Evolutionary conservation across 2,113 vertebrate species (phyloP), one percentile per base, ranked within the genome.

Genomic region (Anarrhichthys ocellatus): DNA sequence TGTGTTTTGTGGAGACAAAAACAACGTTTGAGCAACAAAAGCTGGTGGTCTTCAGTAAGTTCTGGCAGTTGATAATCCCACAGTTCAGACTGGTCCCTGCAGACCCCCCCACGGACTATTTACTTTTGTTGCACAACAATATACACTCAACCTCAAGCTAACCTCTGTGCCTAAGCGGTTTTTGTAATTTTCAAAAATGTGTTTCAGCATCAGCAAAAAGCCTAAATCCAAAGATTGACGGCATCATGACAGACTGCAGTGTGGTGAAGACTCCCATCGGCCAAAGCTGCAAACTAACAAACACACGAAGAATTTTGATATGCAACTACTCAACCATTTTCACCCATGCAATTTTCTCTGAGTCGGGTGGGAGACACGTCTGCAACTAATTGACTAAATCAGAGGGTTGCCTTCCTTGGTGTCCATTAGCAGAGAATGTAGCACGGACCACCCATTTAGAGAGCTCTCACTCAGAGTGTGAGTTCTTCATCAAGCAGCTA

Each of bases 361-460:
- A 84, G 82, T 73, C 73, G 22, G 8, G 36, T 75, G 69, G 73
- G 56, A 20, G 48, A 56, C 13, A 81, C 42, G 71, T 76, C 85
- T 89, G 89, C 78, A 91, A 77, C 82, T 82, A 91, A 89, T 88
- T 92, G 90, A 87, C 81, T 76, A 89, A 92, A 92, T 88, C 88
- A 88, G 87, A 87, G 84, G 84, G 78, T 87, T 79, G 87, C 76
- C 71, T 88, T 75, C 83, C 81, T 87, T 65, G 69, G 86, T 83
- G 84, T 88, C 85, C 84, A 91, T 91, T 90, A 93, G 82, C 77
- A 75, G 83, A 85, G 83, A 90, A 91, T 90, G 89, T 10, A 76
- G 80, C 70, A 9, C 11, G 32, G 87, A 90, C 91, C 90, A 90
- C 87, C 90, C 82, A 84, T 86, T 50, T 46, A 46, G 80, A 32